Conservation (phyloP, 2,113 vertebrate species). For the Perca flavescens region DNA sequence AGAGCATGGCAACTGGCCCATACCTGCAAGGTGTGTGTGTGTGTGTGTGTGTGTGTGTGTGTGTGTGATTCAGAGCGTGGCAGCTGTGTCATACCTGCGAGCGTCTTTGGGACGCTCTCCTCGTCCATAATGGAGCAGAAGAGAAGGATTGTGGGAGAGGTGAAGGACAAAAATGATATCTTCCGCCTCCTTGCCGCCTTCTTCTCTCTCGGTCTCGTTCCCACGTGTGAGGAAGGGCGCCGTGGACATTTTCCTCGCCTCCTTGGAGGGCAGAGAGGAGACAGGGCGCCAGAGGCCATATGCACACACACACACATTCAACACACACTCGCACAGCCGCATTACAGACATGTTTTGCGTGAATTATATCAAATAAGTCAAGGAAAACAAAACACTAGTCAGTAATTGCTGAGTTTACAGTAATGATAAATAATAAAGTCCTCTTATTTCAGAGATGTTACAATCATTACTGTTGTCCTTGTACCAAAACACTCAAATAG, state of each 20-base stretch:
- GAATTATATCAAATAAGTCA: constrained; percentile 6
- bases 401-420: too few relatives aligned
- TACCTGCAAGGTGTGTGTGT: constrained; percentile 74
- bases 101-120: constrained; percentile 68
- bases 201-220: constrained; percentile 3
- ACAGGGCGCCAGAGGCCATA: constrained; percentile 55
- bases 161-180: constrained; percentile 70
- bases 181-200: constrained; percentile 33
- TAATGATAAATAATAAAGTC: too few relatives aligned
- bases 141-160: constrained; percentile 53
- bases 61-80: constrained; percentile 78
- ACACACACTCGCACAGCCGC: background rate
- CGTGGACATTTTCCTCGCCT: constrained; percentile 23
- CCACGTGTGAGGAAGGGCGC: background rate
- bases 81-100: constrained; percentile 79
- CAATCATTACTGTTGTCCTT: too few relatives aligned
- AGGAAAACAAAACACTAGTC: background rate
- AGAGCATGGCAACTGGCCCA: constrained; percentile 78
- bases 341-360: background rate
- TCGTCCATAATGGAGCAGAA: constrained; percentile 60
- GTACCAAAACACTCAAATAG: too few relatives aligned
- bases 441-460: background rate
- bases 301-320: background rate
- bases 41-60: constrained; percentile 60
- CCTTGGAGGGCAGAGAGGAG: constrained; percentile 70